phyloP scores from a whole-genome alignment of 2,888 invertebrate genomes.

The Drosophila maculinotata region DNA sequence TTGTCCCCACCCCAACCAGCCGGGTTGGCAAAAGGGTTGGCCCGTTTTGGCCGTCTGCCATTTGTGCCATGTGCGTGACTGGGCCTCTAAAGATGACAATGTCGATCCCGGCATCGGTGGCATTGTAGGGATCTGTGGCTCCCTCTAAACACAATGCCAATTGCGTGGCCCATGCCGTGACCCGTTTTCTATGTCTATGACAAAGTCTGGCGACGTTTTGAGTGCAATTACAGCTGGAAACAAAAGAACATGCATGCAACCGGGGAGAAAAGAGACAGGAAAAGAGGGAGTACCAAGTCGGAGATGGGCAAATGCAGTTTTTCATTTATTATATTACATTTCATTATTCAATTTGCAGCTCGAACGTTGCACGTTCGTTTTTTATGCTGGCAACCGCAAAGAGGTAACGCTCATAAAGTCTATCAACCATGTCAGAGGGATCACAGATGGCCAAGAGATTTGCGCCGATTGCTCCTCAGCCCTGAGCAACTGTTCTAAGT shows the following conservation, averaged over 20 bases:
- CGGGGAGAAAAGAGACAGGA: too few relatives aligned
- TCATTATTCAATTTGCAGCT: constrained; percentile 60
- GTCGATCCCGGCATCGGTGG: constrained; percentile 3
- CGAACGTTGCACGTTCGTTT: constrained; percentile 53
- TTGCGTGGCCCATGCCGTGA: constrained; percentile 29
- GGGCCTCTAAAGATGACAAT: constrained; percentile 16
- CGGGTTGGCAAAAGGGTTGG: constrained; percentile 12
- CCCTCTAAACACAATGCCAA: constrained; percentile 12
- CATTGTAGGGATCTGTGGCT: constrained; percentile 5
- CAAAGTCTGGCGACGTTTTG: constrained; percentile 36
- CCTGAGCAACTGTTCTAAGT: neutral
- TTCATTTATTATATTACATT: constrained; percentile 23
- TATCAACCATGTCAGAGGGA: constrained; percentile 55
- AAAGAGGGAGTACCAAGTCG: constrained; percentile 3
- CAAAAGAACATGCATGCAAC: constrained; percentile 46
- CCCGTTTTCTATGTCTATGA: constrained; percentile 28
- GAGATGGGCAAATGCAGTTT: constrained; percentile 16
- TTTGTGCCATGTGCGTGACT: constrained; percentile 29
- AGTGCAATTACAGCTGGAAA: constrained; percentile 35
- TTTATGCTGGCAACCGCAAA: constrained; percentile 56
- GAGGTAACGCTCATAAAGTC: constrained; percentile 50
- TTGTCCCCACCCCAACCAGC: too few relatives aligned
- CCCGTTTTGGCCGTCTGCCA: constrained; percentile 1
- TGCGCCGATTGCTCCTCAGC: constrained; percentile 15
- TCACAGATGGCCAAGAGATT: constrained; percentile 47